phyloP scores from a whole-genome alignment of 2,113 vertebrate species.

The Hystrix brachyura region DNA sequence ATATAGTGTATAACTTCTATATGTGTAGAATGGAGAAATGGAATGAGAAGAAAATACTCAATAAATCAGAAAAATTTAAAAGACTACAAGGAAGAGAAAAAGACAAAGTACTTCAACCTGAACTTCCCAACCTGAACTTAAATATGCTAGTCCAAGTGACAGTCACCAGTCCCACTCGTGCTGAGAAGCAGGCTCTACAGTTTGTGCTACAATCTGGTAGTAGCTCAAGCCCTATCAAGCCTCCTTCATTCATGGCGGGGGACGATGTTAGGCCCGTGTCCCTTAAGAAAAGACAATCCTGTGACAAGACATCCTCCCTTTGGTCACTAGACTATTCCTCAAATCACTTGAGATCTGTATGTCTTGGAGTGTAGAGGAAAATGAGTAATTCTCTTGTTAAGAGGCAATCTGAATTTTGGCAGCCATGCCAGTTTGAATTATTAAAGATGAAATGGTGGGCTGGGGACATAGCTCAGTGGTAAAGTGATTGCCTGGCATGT shows the following conservation, averaged over 20 bases:
- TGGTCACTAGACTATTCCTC: neutral
- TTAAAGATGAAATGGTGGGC: neutral
- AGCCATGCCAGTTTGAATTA: neutral
- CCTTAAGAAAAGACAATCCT: neutral
- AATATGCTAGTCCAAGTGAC: neutral
- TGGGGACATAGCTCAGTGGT: neutral
- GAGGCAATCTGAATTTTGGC: neutral
- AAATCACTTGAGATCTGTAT: neutral
- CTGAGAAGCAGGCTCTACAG: neutral
- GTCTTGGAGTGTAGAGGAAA: constrained; percentile 32
- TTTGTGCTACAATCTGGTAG: neutral
- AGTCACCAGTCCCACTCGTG: neutral
- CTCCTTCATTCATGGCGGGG: neutral
- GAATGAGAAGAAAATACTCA: neutral
- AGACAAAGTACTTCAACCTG: neutral
- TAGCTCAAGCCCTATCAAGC: neutral
- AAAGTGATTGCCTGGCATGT: neutral
- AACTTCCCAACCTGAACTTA: neutral
- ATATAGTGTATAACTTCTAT: neutral
- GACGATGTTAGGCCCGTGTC: neutral
- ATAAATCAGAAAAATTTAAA: neutral
- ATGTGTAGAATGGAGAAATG: neutral
- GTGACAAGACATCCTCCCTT: neutral
- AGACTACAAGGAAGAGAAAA: neutral
- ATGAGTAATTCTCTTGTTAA: neutral